These are phyloP conservation scores for Ennomos quercinarius DNA, from an alignment of 2,888 invertebrate genomes.

Conservation along the genomic window DNA sequence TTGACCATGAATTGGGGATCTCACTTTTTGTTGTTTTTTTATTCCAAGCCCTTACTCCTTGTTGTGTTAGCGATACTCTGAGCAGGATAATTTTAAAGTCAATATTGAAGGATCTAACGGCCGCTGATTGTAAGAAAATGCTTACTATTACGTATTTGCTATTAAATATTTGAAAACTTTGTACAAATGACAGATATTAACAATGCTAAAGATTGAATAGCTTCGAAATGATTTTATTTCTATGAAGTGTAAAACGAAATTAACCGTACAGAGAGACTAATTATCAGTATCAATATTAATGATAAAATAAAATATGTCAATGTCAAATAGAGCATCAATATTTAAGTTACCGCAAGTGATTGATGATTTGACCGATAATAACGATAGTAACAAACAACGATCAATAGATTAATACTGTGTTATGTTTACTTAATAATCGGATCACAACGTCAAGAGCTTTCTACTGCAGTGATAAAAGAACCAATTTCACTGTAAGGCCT, in stretches of 20 bases:
- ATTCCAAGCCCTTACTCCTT: constrained; percentile 13
- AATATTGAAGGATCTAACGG: constrained; percentile 5
- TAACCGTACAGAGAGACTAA: too few relatives aligned
- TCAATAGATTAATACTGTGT: constrained; percentile 26
- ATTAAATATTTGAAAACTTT: too few relatives aligned
- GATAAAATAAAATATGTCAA: constrained; percentile 4
- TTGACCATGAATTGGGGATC: constrained; percentile 33
- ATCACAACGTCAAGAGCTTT: constrained; percentile 15
- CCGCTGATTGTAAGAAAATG: too few relatives aligned
- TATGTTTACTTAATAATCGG: constrained; percentile 23
- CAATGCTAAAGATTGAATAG: too few relatives aligned
- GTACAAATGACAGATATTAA: too few relatives aligned
- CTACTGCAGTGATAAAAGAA: constrained; percentile 3
- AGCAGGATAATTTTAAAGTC: constrained; percentile 1
- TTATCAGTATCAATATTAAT: too few relatives aligned
- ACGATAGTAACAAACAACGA: constrained; percentile 23
- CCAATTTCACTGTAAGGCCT: too few relatives aligned
- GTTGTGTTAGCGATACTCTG: constrained; percentile 12
- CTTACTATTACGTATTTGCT: too few relatives aligned
- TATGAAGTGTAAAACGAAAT: too few relatives aligned
- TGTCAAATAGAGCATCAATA: constrained; percentile 11
- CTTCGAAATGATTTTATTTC: too few relatives aligned
- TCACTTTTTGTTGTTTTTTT: constrained; percentile 21
- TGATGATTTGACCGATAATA: constrained; percentile 47
- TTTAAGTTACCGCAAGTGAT: constrained; percentile 40